Conservation (phyloP, 2,113 vertebrate species). For the Brachyhypopomus occidentalis region DNA sequence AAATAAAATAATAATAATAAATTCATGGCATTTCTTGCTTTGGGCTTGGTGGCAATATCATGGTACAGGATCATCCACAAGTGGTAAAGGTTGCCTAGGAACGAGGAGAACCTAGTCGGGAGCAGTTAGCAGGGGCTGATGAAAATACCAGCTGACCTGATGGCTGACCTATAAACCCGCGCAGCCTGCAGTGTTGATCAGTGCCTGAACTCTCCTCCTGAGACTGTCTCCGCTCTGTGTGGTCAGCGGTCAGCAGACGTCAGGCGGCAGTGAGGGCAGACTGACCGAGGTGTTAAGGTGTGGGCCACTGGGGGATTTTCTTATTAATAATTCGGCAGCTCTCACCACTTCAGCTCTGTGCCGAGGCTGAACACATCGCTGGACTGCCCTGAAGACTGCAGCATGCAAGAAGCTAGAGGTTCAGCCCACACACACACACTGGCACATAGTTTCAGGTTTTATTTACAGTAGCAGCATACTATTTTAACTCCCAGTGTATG, state of each 20-base stretch:
- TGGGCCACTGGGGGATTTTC: slow-evolving; percentile 49
- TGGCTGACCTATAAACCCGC: too few relatives aligned
- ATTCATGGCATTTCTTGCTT: too few relatives aligned
- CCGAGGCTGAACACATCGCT: slow-evolving; percentile 70
- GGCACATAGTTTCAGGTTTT: background rate
- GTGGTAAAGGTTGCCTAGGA: too few relatives aligned
- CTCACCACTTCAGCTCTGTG: slow-evolving; percentile 70
- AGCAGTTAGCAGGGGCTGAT: too few relatives aligned
- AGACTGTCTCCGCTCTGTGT: background rate
- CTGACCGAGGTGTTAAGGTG: slow-evolving; percentile 15
- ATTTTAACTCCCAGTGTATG: too few relatives aligned
- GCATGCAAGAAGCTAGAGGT: slow-evolving; percentile 55
- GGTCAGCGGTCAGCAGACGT: slow-evolving; percentile 19
- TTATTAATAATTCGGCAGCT: slow-evolving; percentile 74
- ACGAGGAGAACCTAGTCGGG: too few relatives aligned
- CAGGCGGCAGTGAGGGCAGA: slow-evolving; percentile 35
- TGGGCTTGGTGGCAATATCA: too few relatives aligned
- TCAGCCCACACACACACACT: slow-evolving; percentile 65
- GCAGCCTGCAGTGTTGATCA: too few relatives aligned
- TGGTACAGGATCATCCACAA: too few relatives aligned
- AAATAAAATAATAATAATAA: too few relatives aligned
- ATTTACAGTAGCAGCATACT: background rate
- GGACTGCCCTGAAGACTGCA: slow-evolving; percentile 61
- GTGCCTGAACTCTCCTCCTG: background rate
- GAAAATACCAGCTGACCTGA: too few relatives aligned